These are phyloP conservation scores for Podocnemis expansa DNA, from an alignment of 2,113 vertebrate species.

Conservation along the genomic window DNA sequence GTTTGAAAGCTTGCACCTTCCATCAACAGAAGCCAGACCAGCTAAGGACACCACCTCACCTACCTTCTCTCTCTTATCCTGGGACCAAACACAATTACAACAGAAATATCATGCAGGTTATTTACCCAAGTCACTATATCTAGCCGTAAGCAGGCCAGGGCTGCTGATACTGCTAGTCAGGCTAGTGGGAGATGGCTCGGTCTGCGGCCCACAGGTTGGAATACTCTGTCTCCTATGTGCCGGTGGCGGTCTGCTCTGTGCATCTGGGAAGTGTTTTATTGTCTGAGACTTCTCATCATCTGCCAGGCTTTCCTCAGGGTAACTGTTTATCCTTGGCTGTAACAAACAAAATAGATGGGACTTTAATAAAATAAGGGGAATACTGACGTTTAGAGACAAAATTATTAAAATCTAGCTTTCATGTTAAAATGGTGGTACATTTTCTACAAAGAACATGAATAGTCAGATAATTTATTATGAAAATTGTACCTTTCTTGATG, in stretches of 20 bases:
- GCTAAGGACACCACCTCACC: background rate
- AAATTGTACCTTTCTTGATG: background rate
- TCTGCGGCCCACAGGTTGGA: constrained; percentile 82
- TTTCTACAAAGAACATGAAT: background rate
- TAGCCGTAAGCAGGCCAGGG: constrained; percentile 79
- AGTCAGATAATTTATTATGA: background rate
- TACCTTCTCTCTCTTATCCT: background rate
- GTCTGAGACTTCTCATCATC: constrained; percentile 89
- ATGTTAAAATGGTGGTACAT: accelerated
- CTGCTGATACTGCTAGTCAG: constrained; percentile 88
- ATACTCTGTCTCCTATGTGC: constrained; percentile 88
- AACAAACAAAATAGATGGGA: constrained; percentile 9
- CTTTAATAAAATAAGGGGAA: background rate
- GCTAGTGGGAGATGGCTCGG: constrained; percentile 77
- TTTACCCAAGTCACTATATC: constrained; percentile 77
- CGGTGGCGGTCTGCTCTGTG: constrained; percentile 79
- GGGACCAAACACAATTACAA: background rate
- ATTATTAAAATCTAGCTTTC: background rate
- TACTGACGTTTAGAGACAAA: background rate
- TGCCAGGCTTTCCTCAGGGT: constrained; percentile 84
- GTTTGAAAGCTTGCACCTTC: background rate
- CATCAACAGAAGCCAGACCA: background rate
- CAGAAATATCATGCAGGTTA: background rate
- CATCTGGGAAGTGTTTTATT: constrained; percentile 86
- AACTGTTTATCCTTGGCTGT: constrained; percentile 87